These are phyloP conservation scores for Conus canariensis DNA, from an alignment of 2,888 invertebrate genomes.

Conservation along the genomic window DNA sequence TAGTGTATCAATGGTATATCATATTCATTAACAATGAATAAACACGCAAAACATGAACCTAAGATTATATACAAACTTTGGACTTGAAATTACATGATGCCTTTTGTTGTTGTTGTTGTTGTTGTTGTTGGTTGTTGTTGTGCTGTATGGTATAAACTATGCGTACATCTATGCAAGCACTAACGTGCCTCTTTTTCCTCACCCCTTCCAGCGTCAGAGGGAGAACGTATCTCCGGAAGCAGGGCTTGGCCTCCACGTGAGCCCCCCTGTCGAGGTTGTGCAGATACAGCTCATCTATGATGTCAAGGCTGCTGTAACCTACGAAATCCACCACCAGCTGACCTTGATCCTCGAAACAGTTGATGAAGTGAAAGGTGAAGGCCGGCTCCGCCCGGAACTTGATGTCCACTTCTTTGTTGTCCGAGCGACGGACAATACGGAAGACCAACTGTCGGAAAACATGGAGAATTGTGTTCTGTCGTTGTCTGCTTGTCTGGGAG, in stretches of 20 bases:
- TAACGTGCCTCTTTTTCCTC: neutral
- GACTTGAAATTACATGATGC: neutral
- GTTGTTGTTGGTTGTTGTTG: too few species aligned
- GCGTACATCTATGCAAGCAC: too few species aligned
- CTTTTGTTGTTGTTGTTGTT: too few species aligned
- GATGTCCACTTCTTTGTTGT: conserved; percentile 63
- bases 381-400: conserved; percentile 75
- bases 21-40: too few species aligned
- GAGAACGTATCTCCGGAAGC: conserved; percentile 85
- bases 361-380: conserved; percentile 43
- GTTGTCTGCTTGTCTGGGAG: too few species aligned
- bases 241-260: conserved; percentile 40
- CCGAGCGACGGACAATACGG: conserved; percentile 68
- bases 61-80: neutral
- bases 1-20: too few species aligned
- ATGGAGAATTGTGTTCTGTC: too few species aligned
- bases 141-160: too few species aligned
- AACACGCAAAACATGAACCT: too few species aligned
- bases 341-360: conserved; percentile 36
- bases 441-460: conserved; percentile 75
- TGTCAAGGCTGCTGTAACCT: conserved; percentile 21
- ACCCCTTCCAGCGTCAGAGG: conserved; percentile 80
- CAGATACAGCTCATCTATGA: conserved; percentile 25
- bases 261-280: conserved; percentile 7
- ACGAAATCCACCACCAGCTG: conserved; percentile 39